Evolutionary conservation across 2,888 invertebrate species (phyloP), one percentile per base, ranked within the genome.

Genomic region (Callyntrura guangdongensis): DNA sequence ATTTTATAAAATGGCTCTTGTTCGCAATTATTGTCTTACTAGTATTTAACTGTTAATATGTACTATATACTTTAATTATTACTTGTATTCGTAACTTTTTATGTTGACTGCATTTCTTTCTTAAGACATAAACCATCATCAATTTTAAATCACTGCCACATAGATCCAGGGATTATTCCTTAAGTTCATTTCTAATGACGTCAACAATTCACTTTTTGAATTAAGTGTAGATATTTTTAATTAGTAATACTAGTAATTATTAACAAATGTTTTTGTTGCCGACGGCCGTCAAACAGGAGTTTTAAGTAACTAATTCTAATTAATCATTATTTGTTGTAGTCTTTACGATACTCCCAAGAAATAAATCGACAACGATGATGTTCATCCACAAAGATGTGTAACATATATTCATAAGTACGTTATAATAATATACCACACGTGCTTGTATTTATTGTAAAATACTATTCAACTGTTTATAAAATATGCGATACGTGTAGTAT

Each of bases 141-240:
- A n/a, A n/a, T 17, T 12, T 82, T 77, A 64, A 79, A 82, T 86
- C 91, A 91, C 91, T 91, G 91, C 91, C 91, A 91, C 77, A 36
- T 36, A 36, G 36, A 74, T 86, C 89, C 91, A 91, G 91, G 91
- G 89, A 86, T 86, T 91, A 83, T 25, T 81, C 81, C 20, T 64
- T 81, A 81, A 61, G 53, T 81, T 27, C 53, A 86, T 81, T 59
- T 86, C 0, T 17, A 67, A 14, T 53, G 11, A 53, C 53, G 6
- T 53, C 53, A 11, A 53, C n/a, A n/a, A 11, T 53, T 53, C 47
- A 47, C 4, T 53, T 53, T 53, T 53, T 2, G 6, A 36, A 53
- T 53, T 53, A 53, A 53, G 2, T 53, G 53, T 53, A 53, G 14
- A 14, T 14, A 53, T 61, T 61, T 61, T 61, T 61, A 61, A 61